These are phyloP conservation scores for Euura saliciscinereae DNA, from an alignment of 1,140 invertebrate genomes.

Conservation along the genomic window DNA sequence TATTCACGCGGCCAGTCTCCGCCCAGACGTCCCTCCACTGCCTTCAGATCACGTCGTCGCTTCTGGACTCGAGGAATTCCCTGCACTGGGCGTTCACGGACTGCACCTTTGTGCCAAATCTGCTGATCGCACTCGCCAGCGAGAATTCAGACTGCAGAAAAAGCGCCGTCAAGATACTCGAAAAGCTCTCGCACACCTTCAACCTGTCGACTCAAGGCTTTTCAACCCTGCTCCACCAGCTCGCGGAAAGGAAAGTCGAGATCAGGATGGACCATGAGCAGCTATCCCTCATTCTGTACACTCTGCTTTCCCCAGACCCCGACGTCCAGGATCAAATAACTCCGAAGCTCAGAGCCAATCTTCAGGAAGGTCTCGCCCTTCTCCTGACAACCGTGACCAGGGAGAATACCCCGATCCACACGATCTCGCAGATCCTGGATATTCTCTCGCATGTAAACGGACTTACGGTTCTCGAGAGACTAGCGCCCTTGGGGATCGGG, in stretches of 20 bases:
- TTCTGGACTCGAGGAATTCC: conserved; percentile 37
- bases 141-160: conserved; percentile 37
- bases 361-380: conserved; percentile 39
- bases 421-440: conserved; percentile 55
- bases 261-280: conserved; percentile 69
- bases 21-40: conserved; percentile 45
- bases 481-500: conserved; percentile 41
- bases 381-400: conserved; percentile 41
- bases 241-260: conserved; percentile 54
- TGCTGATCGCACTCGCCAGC: conserved; percentile 47
- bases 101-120: conserved; percentile 45
- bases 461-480: conserved; percentile 52
- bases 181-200: conserved; percentile 38
- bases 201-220: conserved; percentile 36
- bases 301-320: conserved; percentile 58
- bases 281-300: conserved; percentile 60
- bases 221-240: conserved; percentile 43
- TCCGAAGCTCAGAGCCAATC: conserved; percentile 33
- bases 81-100: conserved; percentile 45
- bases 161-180: conserved; percentile 41
- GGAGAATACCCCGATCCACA: conserved; percentile 50
- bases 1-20: conserved; percentile 48
- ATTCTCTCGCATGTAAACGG: conserved; percentile 63
- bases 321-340: conserved; percentile 49
- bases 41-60: conserved; percentile 36